phyloP scores from a whole-genome alignment of 2,888 invertebrate species.

The Miltochrista miniata region DNA sequence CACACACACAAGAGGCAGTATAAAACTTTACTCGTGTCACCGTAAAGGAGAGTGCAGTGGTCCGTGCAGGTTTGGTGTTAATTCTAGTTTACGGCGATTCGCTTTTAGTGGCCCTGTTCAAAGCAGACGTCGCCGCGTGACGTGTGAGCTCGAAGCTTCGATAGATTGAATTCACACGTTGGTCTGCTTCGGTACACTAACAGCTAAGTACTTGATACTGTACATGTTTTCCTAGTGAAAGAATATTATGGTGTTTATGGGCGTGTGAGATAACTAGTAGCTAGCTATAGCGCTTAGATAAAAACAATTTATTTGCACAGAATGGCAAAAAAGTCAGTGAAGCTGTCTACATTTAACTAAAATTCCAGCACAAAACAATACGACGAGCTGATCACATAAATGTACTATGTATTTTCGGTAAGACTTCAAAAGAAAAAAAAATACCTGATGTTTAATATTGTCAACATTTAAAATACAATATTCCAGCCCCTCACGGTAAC shows the following conservation, averaged over 20 bases:
- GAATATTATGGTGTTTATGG: neutral
- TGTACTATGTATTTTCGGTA: no score
- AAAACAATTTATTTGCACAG: no score
- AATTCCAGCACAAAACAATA: no score
- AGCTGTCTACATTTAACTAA: no score
- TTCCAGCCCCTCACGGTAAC: no score
- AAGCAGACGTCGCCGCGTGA: slow-evolving; percentile 33
- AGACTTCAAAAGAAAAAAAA: no score
- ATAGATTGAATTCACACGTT: slow-evolving; percentile 49
- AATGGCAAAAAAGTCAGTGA: no score
- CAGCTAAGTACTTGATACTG: slow-evolving; percentile 5
- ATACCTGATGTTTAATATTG: no score
- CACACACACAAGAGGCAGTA: slow-evolving; percentile 14
- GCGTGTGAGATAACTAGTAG: no score
- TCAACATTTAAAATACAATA: no score
- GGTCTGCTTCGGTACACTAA: slow-evolving; percentile 17
- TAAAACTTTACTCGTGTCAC: slow-evolving; percentile 71
- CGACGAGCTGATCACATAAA: no score
- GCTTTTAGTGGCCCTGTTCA: slow-evolving; percentile 76
- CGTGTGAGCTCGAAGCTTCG: slow-evolving; percentile 45
- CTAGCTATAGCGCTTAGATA: no score
- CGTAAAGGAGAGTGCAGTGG: slow-evolving; percentile 77
- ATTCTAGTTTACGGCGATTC: slow-evolving; percentile 80
- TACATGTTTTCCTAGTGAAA: neutral
- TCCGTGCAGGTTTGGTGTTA: slow-evolving; percentile 76